Evolutionary conservation across 2,113 vertebrate genomes (phyloP).

Genomic region (Anolis carolinensis): DNA sequence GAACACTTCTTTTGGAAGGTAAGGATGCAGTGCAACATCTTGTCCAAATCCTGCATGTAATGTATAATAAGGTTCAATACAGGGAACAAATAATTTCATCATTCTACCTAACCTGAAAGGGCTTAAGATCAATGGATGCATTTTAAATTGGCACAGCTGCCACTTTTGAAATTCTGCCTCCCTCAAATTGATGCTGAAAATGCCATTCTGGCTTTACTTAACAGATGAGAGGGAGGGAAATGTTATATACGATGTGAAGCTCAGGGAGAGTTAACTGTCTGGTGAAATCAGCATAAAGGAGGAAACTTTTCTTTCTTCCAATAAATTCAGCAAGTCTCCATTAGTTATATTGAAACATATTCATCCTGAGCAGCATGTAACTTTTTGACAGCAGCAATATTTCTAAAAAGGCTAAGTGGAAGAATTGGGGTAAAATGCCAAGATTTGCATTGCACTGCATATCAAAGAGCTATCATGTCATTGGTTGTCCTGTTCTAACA

Average conservation of each 20-base stretch:
- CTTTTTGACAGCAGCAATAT: neutral
- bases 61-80: neutral
- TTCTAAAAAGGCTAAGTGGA: slow-evolving; percentile 13
- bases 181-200: slow-evolving; percentile 1
- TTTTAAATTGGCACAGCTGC: neutral
- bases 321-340: slow-evolving; percentile 45
- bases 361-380: slow-evolving; percentile 25
- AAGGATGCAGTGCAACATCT: no score
- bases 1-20: no score
- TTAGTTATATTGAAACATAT: slow-evolving; percentile 44
- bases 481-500: neutral
- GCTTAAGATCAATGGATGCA: neutral
- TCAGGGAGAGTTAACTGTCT: slow-evolving; percentile 43
- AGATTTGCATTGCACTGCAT: neutral
- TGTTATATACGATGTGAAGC: neutral
- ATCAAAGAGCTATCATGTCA: neutral
- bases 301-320: slow-evolving; percentile 27
- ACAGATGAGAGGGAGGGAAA: slow-evolving; percentile 34
- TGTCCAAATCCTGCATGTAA: neutral
- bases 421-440: neutral
- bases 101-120: neutral
- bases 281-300: slow-evolving; percentile 49
- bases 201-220: neutral
- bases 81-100: neutral
- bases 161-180: slow-evolving; percentile 6